Conservation (phyloP, 2,888 invertebrate species). For the Idaea aversata region DNA sequence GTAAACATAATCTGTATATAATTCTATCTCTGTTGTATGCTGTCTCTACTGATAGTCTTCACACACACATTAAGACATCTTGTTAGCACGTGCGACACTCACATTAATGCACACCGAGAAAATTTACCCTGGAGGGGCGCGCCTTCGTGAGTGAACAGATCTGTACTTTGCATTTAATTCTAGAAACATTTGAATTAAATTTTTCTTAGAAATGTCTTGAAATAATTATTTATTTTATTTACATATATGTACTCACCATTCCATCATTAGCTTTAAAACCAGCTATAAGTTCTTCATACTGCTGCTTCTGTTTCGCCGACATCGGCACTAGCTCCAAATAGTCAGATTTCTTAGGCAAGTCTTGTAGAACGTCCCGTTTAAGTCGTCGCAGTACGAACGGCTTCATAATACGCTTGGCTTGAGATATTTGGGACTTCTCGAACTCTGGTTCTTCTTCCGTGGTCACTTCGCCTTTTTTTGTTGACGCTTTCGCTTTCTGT, state of each 20-base stretch:
- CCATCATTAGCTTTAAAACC: slow-evolving; percentile 83
- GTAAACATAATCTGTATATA: no score
- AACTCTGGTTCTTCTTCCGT: slow-evolving; percentile 84
- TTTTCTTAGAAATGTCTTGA: neutral
- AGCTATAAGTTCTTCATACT: slow-evolving; percentile 88
- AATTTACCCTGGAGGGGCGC: no score
- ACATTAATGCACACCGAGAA: no score
- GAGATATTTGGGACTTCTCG: slow-evolving; percentile 93
- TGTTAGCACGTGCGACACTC: no score
- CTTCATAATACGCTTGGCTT: slow-evolving; percentile 97
- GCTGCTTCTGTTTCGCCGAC: slow-evolving; percentile 84
- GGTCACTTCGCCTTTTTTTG: slow-evolving; percentile 59
- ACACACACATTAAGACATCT: no score
- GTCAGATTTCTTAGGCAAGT: slow-evolving; percentile 92
- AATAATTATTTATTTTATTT: neutral
- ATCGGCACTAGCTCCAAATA: slow-evolving; percentile 82
- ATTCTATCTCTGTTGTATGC: no score
- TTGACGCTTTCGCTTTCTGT: slow-evolving; percentile 80
- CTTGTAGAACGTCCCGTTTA: slow-evolving; percentile 91
- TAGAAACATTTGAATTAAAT: no score
- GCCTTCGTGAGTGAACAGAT: no score
- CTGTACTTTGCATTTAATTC: no score
- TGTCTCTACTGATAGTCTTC: no score
- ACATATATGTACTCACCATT: slow-evolving; percentile 72
- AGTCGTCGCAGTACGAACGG: slow-evolving; percentile 95